A percentile compares a stretch with the other conserved stretches of the same genome.
Conservation (phyloP, 2,797 vertebrate species). For the Enteromius thamalakanensis region DNA sequence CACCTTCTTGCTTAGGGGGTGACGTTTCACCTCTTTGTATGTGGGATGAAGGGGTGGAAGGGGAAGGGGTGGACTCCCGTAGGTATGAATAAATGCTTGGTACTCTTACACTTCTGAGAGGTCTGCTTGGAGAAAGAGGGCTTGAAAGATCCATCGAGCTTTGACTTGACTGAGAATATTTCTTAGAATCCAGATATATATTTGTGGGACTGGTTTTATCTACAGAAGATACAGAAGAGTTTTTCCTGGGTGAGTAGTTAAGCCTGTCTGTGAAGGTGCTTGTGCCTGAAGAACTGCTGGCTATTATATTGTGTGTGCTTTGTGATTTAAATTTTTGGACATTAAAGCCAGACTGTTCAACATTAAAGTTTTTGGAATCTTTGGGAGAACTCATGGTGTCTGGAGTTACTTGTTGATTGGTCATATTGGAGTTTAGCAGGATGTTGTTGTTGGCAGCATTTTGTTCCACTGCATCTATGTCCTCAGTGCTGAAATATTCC, state of each 20-base stretch:
- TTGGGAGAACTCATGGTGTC: slow-evolving; percentile 23
- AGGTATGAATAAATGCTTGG: slow-evolving; percentile 72
- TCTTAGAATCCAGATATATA: slow-evolving; percentile 63
- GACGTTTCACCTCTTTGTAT: slow-evolving; percentile 48
- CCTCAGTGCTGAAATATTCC: not conserved
- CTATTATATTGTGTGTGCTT: slow-evolving; percentile 8
- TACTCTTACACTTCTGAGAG: slow-evolving; percentile 47
- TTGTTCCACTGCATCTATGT: slow-evolving; percentile 6
- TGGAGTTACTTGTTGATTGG: slow-evolving; percentile 4
- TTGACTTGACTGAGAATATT: slow-evolving; percentile 47
- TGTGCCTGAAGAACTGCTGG: slow-evolving; percentile 37
- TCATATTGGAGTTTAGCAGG: slow-evolving; percentile 13
- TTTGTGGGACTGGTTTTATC: slow-evolving; percentile 63
- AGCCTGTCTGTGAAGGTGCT: slow-evolving; percentile 59
- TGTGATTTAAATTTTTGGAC: not conserved
- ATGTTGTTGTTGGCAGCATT: not conserved
- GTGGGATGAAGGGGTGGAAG: slow-evolving; percentile 49
- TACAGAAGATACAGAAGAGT: not conserved
- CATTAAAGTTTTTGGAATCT: slow-evolving; percentile 32
- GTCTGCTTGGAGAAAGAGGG: slow-evolving; percentile 57
- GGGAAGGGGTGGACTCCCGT: slow-evolving; percentile 56
- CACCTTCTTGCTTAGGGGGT: slow-evolving; percentile 6
- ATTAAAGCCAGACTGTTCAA: slow-evolving; percentile 20
- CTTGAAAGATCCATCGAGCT: slow-evolving; percentile 44
- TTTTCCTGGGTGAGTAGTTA: slow-evolving; percentile 60